Evolutionary conservation across 2,797 vertebrate genomes (phyloP).

Genomic region (Poecilia picta): DNA sequence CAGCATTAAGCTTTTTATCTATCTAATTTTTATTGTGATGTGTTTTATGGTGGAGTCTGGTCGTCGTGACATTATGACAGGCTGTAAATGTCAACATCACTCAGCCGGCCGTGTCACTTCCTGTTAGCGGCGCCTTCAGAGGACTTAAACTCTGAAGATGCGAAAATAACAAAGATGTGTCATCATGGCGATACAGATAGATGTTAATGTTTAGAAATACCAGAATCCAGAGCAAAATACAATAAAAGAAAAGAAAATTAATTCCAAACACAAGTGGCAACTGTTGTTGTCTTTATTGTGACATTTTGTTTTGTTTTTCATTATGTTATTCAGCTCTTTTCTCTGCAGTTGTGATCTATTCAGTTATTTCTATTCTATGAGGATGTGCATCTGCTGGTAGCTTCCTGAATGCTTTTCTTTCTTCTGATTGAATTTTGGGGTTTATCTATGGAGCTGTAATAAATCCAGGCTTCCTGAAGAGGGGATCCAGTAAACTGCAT

Average conservation of each 20-base stretch:
- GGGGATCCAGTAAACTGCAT: conserved; percentile 38
- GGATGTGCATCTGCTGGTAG: neutral
- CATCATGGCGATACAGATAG: neutral
- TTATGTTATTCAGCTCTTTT: neutral
- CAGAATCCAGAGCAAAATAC: neutral
- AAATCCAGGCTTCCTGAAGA: conserved; percentile 47
- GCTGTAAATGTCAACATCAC: conserved; percentile 55
- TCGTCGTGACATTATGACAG: conserved; percentile 28
- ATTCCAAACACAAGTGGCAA: neutral
- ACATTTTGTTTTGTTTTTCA: neutral
- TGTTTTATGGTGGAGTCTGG: conserved; percentile 15
- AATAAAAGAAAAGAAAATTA: neutral
- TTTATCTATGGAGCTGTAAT: conserved; percentile 57
- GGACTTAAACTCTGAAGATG: conserved; percentile 7
- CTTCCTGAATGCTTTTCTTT: neutral
- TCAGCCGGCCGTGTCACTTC: conserved; percentile 57
- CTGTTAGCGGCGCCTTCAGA: conserved; percentile 22
- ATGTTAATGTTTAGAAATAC: neutral
- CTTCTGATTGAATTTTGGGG: conserved; percentile 24
- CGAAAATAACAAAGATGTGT: neutral
- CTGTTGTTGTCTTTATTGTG: neutral
- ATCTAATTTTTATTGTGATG: conserved; percentile 4
- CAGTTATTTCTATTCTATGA: neutral
- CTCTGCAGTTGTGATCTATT: neutral
- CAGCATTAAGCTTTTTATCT: neutral